Evolutionary conservation across 2,888 invertebrate genomes (phyloP), one percentile per base, ranked within the genome.

Genomic region (Euclidia mi): DNA sequence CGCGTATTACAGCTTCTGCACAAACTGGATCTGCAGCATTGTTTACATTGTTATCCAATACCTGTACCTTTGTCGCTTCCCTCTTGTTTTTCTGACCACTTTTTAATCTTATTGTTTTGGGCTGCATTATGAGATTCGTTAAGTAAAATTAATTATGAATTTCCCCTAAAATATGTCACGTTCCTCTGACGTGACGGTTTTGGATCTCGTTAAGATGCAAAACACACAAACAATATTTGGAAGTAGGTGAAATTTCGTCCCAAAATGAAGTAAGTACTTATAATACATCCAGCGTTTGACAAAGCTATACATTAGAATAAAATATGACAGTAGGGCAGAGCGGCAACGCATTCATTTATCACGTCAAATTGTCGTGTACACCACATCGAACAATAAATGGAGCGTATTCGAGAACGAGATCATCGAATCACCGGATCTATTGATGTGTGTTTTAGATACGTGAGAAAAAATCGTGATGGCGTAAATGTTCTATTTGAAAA

Each of bases 81-180:
- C 72, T 74, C 64, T 70, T 75, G 69, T 76, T 76, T 78, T 74
- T 73, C 71, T 76, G 72, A 67, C 67, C 63, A 59, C 63, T 76
- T 72, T 76, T 73, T 77, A 74, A 67, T 74, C 66, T 71, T 70
- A 76, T 81, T 82, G 64, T 75, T 73, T 60, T 53, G 62, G 71
- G 37, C 51, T 63, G 66, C 65, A 65, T 78, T 71, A 75, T 63
- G 71, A 77, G 72, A 72, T 80, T 80, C 64, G 72, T 75, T 73
- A 75, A 61, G 56, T 58, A 62, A 71, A 81, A 79, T 79, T 77
- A 77, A 76, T 79, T 76, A 72, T 56, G 18, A 66, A 66, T 63
- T 66, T 44, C 43, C 65, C 58, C 38, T 64, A 69, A 78, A 70
- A 70, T 41, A 18, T 63, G 58, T 68, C 71, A 73, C 68, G 57